phyloP scores from a whole-genome alignment of 2,113 vertebrate species.

The Petrocephalus zakoni region DNA sequence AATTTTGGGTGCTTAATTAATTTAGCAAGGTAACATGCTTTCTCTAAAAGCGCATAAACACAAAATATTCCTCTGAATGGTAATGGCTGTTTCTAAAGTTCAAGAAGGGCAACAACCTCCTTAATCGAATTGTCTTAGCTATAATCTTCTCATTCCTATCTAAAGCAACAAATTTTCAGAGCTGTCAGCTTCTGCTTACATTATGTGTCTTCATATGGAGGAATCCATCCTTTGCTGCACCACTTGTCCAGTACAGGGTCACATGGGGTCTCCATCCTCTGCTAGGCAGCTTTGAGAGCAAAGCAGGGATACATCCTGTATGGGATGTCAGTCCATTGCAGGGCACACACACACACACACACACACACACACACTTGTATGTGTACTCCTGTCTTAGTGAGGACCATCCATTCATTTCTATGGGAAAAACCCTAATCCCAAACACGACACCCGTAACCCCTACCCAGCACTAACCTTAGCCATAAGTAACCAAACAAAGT shows the following conservation, averaged over 20 bases:
- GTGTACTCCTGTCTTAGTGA: too few relatives aligned
- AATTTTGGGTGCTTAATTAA: conserved; percentile 17
- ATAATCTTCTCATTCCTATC: background rate
- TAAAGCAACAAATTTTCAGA: background rate
- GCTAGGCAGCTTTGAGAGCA: background rate
- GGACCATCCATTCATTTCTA: too few relatives aligned
- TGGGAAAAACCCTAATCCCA: too few relatives aligned
- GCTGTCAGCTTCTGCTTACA: background rate
- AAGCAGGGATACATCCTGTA: background rate
- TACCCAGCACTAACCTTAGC: too few relatives aligned
- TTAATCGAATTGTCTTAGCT: background rate
- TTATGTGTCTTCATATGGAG: background rate
- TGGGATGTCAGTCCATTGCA: too few relatives aligned
- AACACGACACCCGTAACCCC: too few relatives aligned
- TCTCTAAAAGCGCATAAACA: background rate
- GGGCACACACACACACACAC: too few relatives aligned
- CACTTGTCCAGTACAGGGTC: background rate
- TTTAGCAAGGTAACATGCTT: conserved; percentile 5
- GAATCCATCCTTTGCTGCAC: background rate
- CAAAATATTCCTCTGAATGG: background rate
- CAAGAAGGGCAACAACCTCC: background rate
- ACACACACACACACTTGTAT: too few relatives aligned
- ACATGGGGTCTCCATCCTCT: background rate
- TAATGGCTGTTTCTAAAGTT: conserved; percentile 11
- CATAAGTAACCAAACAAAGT: too few relatives aligned